phyloP scores from a whole-genome alignment of 2,797 vertebrate species.

The Myripristis murdjan region DNA sequence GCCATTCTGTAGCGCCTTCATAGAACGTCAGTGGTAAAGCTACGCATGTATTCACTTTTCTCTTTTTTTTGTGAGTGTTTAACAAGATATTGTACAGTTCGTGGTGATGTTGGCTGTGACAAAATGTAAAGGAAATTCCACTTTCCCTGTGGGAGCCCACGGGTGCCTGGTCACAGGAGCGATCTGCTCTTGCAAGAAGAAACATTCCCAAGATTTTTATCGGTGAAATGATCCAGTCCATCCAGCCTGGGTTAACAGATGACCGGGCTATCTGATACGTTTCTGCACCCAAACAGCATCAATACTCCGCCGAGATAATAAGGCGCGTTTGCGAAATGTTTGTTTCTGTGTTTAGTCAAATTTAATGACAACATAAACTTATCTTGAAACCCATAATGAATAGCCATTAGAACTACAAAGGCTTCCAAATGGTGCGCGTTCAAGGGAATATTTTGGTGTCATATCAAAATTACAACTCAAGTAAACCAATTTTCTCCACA shows the following conservation, averaged over 20 bases:
- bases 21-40: neutral
- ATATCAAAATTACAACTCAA: constrained; percentile 84
- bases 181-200: constrained; percentile 67
- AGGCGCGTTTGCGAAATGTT: constrained; percentile 83
- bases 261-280: constrained; percentile 71
- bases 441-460: constrained; percentile 88
- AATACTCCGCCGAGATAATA: constrained; percentile 75
- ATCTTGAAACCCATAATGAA: constrained; percentile 86
- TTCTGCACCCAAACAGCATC: constrained; percentile 61
- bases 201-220: constrained; percentile 85
- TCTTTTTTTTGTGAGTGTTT: neutral
- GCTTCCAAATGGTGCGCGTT: constrained; percentile 75
- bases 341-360: constrained; percentile 85
- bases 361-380: constrained; percentile 82
- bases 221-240: constrained; percentile 72
- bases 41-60: neutral
- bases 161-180: constrained; percentile 58
- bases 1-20: constrained; percentile 8
- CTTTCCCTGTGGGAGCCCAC: constrained; percentile 50
- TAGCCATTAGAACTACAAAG: constrained; percentile 86
- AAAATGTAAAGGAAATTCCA: constrained; percentile 74
- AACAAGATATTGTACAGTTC: neutral
- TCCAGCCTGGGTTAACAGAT: constrained; percentile 39
- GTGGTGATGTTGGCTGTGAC: constrained; percentile 46
- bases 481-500: constrained; percentile 88